Percentiles rank a stretch among this genome's conserved stretches.
Conservation (phyloP, 2,888 invertebrate genomes). For the Ophion ellenae region DNA sequence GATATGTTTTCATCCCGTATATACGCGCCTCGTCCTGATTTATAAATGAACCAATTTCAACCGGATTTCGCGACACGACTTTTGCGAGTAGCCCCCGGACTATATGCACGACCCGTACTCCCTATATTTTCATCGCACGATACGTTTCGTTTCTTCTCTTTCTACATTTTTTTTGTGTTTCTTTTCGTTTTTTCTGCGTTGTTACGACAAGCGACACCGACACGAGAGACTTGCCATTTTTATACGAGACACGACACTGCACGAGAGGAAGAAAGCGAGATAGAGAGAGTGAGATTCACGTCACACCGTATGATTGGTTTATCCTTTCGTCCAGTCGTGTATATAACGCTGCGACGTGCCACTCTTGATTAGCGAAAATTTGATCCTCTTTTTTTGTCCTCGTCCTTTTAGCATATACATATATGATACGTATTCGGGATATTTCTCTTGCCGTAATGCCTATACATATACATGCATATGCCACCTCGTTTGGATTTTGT, state of each 20-base stretch:
- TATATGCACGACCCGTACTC: not conserved
- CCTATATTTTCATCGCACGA: conserved; percentile 14
- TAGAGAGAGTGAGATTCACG: conserved; percentile 23
- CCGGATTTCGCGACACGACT: conserved; percentile 3
- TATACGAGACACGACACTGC: conserved; percentile 40
- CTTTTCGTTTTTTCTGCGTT: conserved; percentile 12
- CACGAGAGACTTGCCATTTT: conserved; percentile 51
- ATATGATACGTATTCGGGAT: conserved; percentile 57
- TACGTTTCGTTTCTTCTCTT: conserved; percentile 19
- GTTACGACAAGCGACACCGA: conserved; percentile 35
- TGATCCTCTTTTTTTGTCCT: conserved; percentile 31
- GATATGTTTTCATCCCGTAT: conserved; percentile 41
- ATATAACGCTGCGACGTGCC: conserved; percentile 53
- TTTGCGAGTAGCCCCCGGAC: not conserved
- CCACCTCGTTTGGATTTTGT: conserved; percentile 54
- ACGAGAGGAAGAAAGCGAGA: conserved; percentile 10
- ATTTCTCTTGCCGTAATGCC: conserved; percentile 26
- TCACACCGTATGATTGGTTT: conserved; percentile 61
- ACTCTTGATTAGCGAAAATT: conserved; percentile 62
- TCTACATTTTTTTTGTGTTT: not conserved
- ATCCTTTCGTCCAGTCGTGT: conserved; percentile 53
- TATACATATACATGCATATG: conserved; percentile 6
- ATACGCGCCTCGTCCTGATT: not conserved
- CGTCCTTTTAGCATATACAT: conserved; percentile 16
- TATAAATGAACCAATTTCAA: conserved; percentile 55